Evolutionary conservation across 1,140 invertebrate species (phyloP).

Genomic region (Aporrectodea caliginosa): DNA sequence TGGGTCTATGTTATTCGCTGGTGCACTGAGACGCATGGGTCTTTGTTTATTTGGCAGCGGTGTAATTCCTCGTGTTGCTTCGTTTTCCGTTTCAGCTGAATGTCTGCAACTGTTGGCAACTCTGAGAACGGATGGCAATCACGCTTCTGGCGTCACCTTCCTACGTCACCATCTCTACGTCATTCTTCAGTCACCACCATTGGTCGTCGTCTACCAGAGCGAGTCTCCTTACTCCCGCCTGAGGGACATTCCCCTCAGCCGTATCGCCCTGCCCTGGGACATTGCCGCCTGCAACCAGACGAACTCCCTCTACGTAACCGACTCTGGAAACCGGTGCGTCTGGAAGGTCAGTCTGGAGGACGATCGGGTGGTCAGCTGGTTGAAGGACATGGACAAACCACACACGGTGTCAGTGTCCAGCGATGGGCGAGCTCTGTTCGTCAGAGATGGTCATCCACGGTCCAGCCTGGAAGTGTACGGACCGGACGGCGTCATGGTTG

Average conservation of each 20-base stretch:
- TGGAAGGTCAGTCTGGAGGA: neutral
- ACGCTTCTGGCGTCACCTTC: neutral
- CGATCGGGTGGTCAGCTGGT: neutral
- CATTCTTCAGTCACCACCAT: neutral
- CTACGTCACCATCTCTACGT: neutral
- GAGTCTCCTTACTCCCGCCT: neutral
- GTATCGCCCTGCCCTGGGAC: neutral
- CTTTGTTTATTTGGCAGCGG: no score
- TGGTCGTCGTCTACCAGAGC: neutral
- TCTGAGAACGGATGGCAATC: neutral
- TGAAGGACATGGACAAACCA: neutral
- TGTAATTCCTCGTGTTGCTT: no score
- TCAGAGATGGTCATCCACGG: neutral
- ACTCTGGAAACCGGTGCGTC: neutral
- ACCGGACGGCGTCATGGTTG: neutral
- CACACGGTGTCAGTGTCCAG: neutral
- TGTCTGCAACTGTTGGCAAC: neutral
- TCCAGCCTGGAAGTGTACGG: neutral
- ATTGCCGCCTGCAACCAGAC: neutral
- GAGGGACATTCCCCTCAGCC: neutral
- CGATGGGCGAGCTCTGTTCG: neutral
- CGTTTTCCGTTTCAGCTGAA: no score
- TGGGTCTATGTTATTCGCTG: no score
- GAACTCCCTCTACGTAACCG: neutral
- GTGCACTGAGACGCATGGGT: no score